Percentiles rank a stretch among this genome's conserved stretches.
Evolutionary conservation across 2,113 vertebrate genomes (phyloP).

Genomic region (Smithornis capensis): DNA sequence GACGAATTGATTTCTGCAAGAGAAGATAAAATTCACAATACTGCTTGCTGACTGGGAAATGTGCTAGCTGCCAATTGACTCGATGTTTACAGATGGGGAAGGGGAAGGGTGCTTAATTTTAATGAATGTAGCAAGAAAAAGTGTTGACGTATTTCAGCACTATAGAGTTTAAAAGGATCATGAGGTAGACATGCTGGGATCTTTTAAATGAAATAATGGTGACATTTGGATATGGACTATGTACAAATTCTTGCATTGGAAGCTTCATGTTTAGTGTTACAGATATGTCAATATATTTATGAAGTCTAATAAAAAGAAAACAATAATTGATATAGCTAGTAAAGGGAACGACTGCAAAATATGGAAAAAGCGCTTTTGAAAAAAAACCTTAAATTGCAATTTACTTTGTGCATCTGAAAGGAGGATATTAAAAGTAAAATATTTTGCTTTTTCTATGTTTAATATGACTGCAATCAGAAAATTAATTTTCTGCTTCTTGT

Average conservation of each 20-base stretch:
- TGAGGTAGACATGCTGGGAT: constrained; percentile 78
- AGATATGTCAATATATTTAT: constrained; percentile 47
- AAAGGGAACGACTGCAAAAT: constrained; percentile 34
- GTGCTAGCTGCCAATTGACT: constrained; percentile 83
- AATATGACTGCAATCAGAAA: constrained; percentile 13
- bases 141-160: constrained; percentile 56
- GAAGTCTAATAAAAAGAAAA: constrained; percentile 50
- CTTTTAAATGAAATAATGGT: constrained; percentile 68
- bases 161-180: constrained; percentile 72
- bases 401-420: constrained; percentile 29
- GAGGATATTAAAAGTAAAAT: constrained; percentile 37
- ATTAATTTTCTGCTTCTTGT: constrained; percentile 10
- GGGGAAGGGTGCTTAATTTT: constrained; percentile 72
- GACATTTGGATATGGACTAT: constrained; percentile 66
- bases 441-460: constrained; percentile 12
- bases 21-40: constrained; percentile 98
- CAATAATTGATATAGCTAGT: constrained; percentile 1
- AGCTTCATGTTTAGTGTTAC: constrained; percentile 67
- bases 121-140: constrained; percentile 79
- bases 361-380: not conserved
- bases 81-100: constrained; percentile 78
- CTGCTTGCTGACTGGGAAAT: constrained; percentile 88
- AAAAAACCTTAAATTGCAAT: constrained; percentile 13
- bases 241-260: constrained; percentile 64
- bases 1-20: constrained; percentile 97